Evolutionary conservation across 2,888 invertebrate genomes (phyloP), one percentile per base, ranked within the genome.

Genomic region (Acrocera orbiculus): DNA sequence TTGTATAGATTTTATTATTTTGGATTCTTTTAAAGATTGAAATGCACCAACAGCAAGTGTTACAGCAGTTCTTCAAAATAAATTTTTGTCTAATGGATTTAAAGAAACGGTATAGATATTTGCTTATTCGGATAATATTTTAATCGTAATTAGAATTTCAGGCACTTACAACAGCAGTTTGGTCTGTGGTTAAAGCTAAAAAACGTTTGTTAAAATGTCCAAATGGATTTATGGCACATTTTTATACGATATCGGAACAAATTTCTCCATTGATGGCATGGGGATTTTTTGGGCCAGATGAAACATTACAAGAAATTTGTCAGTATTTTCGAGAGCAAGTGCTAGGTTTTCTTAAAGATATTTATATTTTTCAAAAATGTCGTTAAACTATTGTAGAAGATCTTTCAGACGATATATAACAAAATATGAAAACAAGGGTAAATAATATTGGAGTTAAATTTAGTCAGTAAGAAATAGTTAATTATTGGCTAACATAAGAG

Each of bases 1-100:
- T 38, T 89, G 92, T 36, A 63, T 96, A 48, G 96, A 96, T 63
- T 95, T 89, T 56, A 89, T 96, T 44, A 69, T 96, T 40, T 70
- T 96, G 62, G 98, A 98, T 61, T 90, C 96, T 14, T 98, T 98
- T 62, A 95, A 95, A 56, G 96, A 96, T 61, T 67, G 96, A 25
- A 83, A 83, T 42, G 67, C 78, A 30, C 96, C 96, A 15, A 96
- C 96, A 1, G 80, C 87, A 2, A 89, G 95, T 17, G 92, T 98
- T 28, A 78, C 81, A 34, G 89, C 95, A 11, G 93, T 98, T 22
- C 81, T 95, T 9, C 85, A 93, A 51, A 98, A 98, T 62, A 70
- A 90, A 41, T 95, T 93, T 83, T 71, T 98, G 34, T 93, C 95
- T 2, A 87, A 87, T 56, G 85, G 92, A 32, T 95, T 98, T 58